Conservation (phyloP, 2,113 vertebrate species). For the Sciurus niger region DNA sequence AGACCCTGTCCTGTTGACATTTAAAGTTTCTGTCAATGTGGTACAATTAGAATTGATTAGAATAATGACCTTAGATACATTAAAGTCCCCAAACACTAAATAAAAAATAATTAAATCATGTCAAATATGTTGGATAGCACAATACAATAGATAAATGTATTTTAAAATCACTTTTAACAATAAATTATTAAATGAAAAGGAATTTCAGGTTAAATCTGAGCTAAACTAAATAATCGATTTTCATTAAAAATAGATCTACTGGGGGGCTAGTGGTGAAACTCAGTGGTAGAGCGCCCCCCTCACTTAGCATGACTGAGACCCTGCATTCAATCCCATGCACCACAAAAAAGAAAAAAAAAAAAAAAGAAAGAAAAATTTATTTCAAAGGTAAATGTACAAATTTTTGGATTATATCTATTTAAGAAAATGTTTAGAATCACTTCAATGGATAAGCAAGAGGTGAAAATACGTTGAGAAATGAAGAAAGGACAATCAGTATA, state of each 20-base stretch:
- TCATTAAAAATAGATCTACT: constrained; percentile 22
- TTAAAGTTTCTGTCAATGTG: not conserved
- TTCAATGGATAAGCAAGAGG: not conserved
- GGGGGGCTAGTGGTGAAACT: too few relatives aligned
- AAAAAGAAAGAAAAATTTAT: not conserved
- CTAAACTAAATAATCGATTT: constrained; percentile 25
- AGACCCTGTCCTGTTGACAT: not conserved
- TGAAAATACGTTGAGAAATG: not conserved
- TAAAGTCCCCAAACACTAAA: constrained; percentile 25
- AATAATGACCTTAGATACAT: not conserved
- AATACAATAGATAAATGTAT: constrained; percentile 9
- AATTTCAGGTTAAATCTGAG: constrained; percentile 40
- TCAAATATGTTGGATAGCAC: not conserved
- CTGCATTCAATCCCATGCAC: too few relatives aligned
- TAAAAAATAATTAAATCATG: constrained; percentile 59
- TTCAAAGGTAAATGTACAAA: not conserved
- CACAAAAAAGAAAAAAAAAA: too few relatives aligned
- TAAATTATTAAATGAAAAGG: constrained; percentile 31
- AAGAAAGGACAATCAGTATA: not conserved
- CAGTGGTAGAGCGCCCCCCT: too few relatives aligned
- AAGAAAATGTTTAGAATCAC: not conserved
- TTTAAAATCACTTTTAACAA: constrained; percentile 27
- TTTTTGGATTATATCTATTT: not conserved
- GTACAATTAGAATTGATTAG: constrained; percentile 9
- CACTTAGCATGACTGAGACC: too few relatives aligned